Evolutionary conservation across 2,113 vertebrate species (phyloP).

Genomic region (Cisticola juncidis): DNA sequence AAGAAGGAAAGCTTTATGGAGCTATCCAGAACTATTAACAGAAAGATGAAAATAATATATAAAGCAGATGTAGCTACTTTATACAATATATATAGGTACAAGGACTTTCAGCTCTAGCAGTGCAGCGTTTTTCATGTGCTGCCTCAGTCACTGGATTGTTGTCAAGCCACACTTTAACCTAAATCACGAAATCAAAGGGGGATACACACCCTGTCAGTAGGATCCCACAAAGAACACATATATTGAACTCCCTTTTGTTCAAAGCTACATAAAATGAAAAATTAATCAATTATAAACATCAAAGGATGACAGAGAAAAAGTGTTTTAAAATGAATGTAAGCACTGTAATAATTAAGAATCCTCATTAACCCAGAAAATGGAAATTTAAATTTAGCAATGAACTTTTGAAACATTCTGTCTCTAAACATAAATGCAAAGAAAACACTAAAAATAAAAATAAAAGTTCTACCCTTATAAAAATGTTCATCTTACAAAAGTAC

Average conservation of each 20-base stretch:
- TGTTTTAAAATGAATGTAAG: constrained; percentile 25
- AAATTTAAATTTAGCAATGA: constrained; percentile 2
- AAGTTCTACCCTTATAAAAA: not conserved
- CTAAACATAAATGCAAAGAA: not conserved
- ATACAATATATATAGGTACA: not conserved
- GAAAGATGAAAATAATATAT: not conserved
- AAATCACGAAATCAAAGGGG: not conserved
- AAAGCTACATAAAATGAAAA: constrained; percentile 56
- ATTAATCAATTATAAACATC: constrained; percentile 62
- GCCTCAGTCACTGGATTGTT: not conserved
- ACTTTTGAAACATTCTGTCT: not conserved
- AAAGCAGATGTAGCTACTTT: not conserved
- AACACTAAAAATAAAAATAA: not conserved
- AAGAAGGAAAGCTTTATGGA: not conserved
- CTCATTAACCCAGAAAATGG: not conserved
- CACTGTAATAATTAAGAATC: constrained; percentile 17
- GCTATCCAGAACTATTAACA: not conserved
- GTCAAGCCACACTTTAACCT: constrained; percentile 17
- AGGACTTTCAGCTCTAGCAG: not conserved
- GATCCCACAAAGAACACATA: not conserved
- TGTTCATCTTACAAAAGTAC: not conserved
- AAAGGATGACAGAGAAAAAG: constrained; percentile 39
- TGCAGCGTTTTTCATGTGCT: not conserved
- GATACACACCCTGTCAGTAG: constrained; percentile 8
- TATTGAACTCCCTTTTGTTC: constrained; percentile 30